Conservation (phyloP, 2,113 vertebrate species). For the Neotoma lepida region DNA sequence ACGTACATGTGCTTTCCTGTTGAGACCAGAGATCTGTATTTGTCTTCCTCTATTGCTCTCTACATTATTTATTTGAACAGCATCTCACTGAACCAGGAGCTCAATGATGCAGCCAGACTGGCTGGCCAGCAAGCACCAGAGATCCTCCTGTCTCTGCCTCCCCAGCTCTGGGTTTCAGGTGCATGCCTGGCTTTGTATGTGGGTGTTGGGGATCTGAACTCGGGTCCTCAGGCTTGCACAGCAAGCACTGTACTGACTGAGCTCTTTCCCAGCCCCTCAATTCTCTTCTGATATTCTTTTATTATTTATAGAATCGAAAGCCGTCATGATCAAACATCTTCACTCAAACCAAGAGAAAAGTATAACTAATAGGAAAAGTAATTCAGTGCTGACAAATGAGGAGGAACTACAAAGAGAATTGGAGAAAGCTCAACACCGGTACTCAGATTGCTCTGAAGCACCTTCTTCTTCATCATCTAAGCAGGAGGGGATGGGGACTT, state of each 20-base stretch:
- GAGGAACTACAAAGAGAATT: conserved; percentile 26
- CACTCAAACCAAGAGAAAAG: conserved; percentile 56
- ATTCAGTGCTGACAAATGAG: conserved; percentile 44
- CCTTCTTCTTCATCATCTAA: conserved; percentile 43
- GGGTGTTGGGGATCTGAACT: not conserved
- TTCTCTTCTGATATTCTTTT: conserved; percentile 15
- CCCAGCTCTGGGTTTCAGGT: not conserved
- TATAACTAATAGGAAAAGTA: conserved; percentile 35
- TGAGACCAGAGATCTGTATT: not conserved
- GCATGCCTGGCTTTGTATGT: not conserved
- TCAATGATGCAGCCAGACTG: not conserved
- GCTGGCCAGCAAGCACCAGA: not conserved
- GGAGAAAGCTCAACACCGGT: conserved; percentile 25
- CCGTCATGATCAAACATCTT: conserved; percentile 8
- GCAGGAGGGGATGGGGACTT: conserved; percentile 73
- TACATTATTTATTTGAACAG: not conserved
- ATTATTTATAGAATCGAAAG: conserved; percentile 2
- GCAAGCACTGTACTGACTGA: not conserved
- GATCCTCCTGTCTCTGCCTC: not conserved
- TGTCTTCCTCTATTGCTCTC: not conserved
- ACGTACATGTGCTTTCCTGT: not conserved
- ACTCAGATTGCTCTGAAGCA: conserved; percentile 46
- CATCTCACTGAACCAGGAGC: not conserved
- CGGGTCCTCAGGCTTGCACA: not conserved
- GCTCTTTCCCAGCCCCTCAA: not conserved